Conservation (phyloP, 2,113 vertebrate genomes). For the Calyptommatus sinebrachiatus region DNA sequence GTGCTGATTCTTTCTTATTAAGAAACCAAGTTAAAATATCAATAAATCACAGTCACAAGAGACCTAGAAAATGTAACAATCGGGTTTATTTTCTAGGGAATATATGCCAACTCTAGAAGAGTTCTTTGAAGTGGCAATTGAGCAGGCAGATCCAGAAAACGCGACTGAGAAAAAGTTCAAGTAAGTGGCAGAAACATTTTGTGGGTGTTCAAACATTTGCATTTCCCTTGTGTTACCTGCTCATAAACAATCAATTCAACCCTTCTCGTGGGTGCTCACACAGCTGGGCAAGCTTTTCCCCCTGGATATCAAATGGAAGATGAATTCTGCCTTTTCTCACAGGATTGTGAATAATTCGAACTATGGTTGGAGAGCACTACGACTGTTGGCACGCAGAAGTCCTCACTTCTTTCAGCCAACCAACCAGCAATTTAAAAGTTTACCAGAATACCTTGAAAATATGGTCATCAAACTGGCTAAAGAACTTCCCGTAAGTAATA, state of each 20-base stretch:
- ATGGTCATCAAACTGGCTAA: conserved; percentile 99
- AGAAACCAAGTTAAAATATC: background rate
- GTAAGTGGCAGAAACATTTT: conserved; percentile 68
- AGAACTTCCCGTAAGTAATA: conserved; percentile 90
- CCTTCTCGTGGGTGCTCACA: background rate
- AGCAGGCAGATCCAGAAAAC: conserved; percentile 94
- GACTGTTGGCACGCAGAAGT: conserved; percentile 91
- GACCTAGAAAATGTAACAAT: background rate
- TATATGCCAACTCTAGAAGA: conserved; percentile 97
- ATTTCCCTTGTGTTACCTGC: background rate
- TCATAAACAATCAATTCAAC: background rate
- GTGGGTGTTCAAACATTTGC: background rate
- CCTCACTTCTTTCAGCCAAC: conserved; percentile 98
- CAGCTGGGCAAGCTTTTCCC: conserved; percentile 2
- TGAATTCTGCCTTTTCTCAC: conserved; percentile 17
- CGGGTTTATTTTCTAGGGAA: conserved; percentile 75
- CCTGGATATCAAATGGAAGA: background rate
- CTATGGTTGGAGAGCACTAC: conserved; percentile 94
- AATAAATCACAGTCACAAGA: background rate
- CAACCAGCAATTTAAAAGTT: conserved; percentile 96
- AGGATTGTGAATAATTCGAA: conserved; percentile 96
- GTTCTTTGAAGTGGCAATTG: conserved; percentile 96
- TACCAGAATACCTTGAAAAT: conserved; percentile 95
- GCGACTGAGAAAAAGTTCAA: conserved; percentile 98
- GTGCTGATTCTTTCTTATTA: background rate